Evolutionary conservation across 2,888 invertebrate species (phyloP).

Genomic region (Netelia fuscicornis): DNA sequence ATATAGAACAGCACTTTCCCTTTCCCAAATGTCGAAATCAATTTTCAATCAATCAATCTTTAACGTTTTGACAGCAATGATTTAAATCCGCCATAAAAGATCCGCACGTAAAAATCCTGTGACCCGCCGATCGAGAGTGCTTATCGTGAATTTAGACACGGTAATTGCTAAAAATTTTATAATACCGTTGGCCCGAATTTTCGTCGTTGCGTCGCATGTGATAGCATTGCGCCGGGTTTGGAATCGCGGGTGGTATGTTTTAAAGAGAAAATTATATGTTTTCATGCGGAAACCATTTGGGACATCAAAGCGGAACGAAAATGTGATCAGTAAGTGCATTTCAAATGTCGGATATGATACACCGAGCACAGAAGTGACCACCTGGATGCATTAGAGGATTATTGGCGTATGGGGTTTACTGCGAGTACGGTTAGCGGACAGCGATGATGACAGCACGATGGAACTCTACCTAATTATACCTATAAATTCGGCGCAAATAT

Average conservation of each 20-base stretch:
- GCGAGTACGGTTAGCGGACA: conserved; percentile 29
- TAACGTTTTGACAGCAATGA: too few species aligned
- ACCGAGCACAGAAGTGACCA: background rate
- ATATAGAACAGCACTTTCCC: too few species aligned
- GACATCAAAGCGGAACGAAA: conserved; percentile 11
- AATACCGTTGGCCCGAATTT: background rate
- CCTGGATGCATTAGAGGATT: conserved; percentile 56
- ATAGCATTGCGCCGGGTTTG: background rate
- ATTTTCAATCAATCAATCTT: too few species aligned
- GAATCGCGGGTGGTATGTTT: background rate
- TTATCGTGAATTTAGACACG: too few species aligned
- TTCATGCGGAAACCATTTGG: background rate
- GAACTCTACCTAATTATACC: conserved; percentile 2
- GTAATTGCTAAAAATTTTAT: too few species aligned
- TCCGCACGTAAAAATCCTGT: too few species aligned
- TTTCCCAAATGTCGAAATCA: too few species aligned
- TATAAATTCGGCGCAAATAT: too few species aligned
- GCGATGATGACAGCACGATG: conserved; percentile 31
- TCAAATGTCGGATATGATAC: conserved; percentile 27
- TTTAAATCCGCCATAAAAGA: too few species aligned
- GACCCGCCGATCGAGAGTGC: too few species aligned
- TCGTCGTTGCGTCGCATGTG: background rate
- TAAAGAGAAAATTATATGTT: conserved; percentile 7
- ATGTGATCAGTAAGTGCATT: conserved; percentile 35
- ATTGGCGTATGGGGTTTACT: conserved; percentile 39